These are phyloP conservation scores for Lepidocyrtoides sp. DNA, from an alignment of 2,888 invertebrate species.

Conservation along the genomic window DNA sequence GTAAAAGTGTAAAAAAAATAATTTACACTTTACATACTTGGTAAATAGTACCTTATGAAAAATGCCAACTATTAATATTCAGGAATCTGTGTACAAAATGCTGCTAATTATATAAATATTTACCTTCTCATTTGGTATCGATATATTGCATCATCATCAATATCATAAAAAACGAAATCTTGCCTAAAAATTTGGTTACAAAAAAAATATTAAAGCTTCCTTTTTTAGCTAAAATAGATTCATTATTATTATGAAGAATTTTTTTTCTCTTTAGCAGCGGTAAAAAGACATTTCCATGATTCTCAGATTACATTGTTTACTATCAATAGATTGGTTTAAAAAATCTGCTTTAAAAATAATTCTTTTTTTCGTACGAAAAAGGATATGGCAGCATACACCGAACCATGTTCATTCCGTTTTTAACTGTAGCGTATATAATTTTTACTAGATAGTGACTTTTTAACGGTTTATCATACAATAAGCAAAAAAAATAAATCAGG, in stretches of 20 bases:
- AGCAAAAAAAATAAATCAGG: too few relatives aligned
- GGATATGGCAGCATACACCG: not conserved
- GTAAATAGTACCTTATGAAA: slow-evolving; percentile 71
- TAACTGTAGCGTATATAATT: not conserved
- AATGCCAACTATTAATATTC: slow-evolving; percentile 70
- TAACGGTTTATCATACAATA: too few relatives aligned
- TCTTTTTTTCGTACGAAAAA: not conserved
- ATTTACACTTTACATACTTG: too few relatives aligned
- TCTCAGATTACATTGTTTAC: not conserved
- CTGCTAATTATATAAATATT: slow-evolving; percentile 47
- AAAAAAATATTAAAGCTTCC: slow-evolving; percentile 14
- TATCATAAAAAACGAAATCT: not conserved
- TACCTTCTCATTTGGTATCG: not conserved
- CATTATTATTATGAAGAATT: not conserved
- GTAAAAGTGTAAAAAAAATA: not conserved
- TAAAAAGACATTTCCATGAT: slow-evolving; percentile 53
- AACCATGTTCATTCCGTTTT: slow-evolving; percentile 23
- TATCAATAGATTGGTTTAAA: not conserved
- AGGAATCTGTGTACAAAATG: slow-evolving; percentile 74
- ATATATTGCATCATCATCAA: not conserved
- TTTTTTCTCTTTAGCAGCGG: slow-evolving; percentile 26
- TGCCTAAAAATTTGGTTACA: too few relatives aligned
- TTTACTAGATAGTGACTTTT: not conserved
- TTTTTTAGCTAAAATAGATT: not conserved
- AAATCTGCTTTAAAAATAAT: not conserved